Evolutionary conservation across 2,113 vertebrate genomes (phyloP).

Genomic region (Xiphorhynchus elegans): DNA sequence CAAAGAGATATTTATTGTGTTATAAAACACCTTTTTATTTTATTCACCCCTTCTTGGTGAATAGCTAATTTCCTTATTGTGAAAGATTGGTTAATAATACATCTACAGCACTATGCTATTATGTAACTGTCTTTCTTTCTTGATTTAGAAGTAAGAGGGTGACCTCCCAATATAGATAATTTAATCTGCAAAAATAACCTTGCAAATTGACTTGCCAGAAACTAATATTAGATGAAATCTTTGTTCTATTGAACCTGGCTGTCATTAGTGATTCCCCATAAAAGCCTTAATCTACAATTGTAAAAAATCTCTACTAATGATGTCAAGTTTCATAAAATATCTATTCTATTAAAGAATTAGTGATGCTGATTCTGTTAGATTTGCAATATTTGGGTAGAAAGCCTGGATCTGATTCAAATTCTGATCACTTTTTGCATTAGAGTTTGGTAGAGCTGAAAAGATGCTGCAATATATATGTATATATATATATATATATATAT

Average conservation of each 20-base stretch:
- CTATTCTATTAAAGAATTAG: slow-evolving; percentile 71
- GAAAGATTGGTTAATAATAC: slow-evolving; percentile 26
- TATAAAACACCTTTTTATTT: neutral
- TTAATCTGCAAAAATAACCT: slow-evolving; percentile 73
- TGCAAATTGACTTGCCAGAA: slow-evolving; percentile 68
- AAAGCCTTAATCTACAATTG: slow-evolving; percentile 46
- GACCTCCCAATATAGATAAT: slow-evolving; percentile 73
- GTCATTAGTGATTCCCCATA: slow-evolving; percentile 60
- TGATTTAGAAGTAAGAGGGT: slow-evolving; percentile 65
- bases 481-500: too few species aligned
- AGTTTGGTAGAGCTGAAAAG: slow-evolving; percentile 11
- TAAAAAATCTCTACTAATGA: slow-evolving; percentile 51
- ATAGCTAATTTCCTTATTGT: slow-evolving; percentile 12
- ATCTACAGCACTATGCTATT: neutral
- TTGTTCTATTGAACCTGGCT: slow-evolving; percentile 64
- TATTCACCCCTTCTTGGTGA: neutral
- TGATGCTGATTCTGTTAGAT: neutral
- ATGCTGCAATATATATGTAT: neutral
- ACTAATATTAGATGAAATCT: slow-evolving; percentile 67
- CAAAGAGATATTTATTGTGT: neutral
- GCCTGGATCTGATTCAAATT: slow-evolving; percentile 14
- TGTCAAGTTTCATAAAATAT: slow-evolving; percentile 70
- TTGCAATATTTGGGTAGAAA: neutral
- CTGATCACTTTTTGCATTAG: neutral
- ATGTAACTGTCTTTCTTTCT: slow-evolving; percentile 63